These are phyloP conservation scores for Protosalanx chinensis DNA, from an alignment of 2,797 vertebrate species.

Conservation along the genomic window DNA sequence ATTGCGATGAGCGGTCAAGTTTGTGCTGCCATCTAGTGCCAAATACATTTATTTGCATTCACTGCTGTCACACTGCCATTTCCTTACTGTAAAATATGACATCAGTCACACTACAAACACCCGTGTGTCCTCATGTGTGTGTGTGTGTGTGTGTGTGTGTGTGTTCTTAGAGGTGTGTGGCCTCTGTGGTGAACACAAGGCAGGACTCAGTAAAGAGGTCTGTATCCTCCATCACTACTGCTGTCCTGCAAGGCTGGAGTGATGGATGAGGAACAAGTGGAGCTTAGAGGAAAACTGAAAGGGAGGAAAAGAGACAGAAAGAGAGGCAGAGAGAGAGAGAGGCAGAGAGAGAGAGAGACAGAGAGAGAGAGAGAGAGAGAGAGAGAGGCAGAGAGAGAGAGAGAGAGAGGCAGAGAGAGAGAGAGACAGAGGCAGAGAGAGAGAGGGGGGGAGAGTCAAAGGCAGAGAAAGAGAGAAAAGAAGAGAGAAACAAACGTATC, in stretches of 20 bases:
- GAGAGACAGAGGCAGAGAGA: not conserved
- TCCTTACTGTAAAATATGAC: not conserved
- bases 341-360: too few relatives aligned
- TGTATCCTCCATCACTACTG: conserved; percentile 40
- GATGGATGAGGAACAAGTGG: too few relatives aligned
- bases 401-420: conserved; percentile 17
- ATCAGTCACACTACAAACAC: too few relatives aligned
- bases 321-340: too few relatives aligned
- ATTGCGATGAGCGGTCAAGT: conserved; percentile 18
- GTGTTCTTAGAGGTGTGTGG: conserved; percentile 19
- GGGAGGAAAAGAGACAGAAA: too few relatives aligned
- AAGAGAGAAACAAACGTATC: conserved; percentile 13
- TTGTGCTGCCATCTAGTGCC: conserved; percentile 67
- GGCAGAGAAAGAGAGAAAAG: not conserved
- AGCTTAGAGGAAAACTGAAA: too few relatives aligned
- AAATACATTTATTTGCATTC: conserved; percentile 1
- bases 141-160: too few relatives aligned
- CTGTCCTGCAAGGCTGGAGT: too few relatives aligned
- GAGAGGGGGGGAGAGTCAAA: not conserved
- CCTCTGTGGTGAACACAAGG: conserved; percentile 26
- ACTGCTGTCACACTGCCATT: not conserved
- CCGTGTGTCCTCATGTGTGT: too few relatives aligned
- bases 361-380: too few relatives aligned
- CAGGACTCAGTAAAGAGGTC: not conserved
- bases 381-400: too few relatives aligned